Base-by-base conservation (phyloP, 2,113 vertebrate genomes). In the Argyrosomus japonicus region DNA sequence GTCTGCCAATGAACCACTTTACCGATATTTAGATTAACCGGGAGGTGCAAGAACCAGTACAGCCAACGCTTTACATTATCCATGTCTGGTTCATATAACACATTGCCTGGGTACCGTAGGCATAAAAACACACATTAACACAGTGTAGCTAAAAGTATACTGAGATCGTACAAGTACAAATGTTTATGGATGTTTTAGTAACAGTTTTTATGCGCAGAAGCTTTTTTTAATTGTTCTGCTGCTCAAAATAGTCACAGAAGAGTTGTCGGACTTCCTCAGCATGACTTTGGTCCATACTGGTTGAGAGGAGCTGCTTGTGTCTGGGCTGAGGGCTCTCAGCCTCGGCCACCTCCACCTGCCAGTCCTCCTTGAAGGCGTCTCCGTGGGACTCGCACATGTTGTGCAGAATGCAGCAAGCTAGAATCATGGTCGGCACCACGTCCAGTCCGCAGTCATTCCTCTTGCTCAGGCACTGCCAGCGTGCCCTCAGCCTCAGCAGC, bases 191-290 rank as follows among this genome's bases (percentile, higher is more conserved):
- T 9, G 36, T 45, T 43, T 57, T 6, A 25, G 9, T 3, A 19
- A 21, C 15, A 32, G 27, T 76, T 50, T 69, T 36, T 14, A 12
- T 45, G 27, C 12, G 21, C 6, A n/a, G 15, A 74, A 53, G 17
- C 3, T 36, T 61, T 21, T 45, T 25, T 87, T 17, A 87, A 7
- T 56, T 65, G 18, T 23, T 95, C 90, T 94, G 91, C 82, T 91
- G 95, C 63, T 95, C 83, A 0, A 97, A 97, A 87, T 96, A 96
- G 51, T 95, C 87, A 81, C 96, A 96, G 92, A 95, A 95, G 23
- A 96, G 94, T 2, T 87, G 88, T 0, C 96, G 88, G 54, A 96
- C 92, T 29, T 95, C 94, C 86, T 97, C 96, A 0, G 91, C 96
- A 1, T 78, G 68, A 21, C 77, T 78, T 0, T 95, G 94, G 63